Conservation (phyloP, 2,797 vertebrate species). For the Muscicapa striata region DNA sequence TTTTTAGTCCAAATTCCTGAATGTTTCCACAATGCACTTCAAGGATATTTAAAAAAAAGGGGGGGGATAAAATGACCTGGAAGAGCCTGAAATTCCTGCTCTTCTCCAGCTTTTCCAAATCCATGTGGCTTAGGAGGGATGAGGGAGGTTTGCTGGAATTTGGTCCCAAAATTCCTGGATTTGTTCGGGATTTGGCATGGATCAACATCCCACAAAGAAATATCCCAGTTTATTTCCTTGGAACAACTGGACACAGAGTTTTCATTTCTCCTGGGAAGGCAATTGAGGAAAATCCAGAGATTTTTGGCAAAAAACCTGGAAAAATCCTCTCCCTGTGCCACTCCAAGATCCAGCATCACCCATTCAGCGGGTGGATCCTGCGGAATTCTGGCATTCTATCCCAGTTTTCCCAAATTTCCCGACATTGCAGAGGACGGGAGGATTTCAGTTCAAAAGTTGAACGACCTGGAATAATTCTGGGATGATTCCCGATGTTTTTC, state of each 20-base stretch:
- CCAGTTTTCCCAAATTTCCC: neutral
- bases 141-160: neutral
- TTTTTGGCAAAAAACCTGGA: neutral
- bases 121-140: rapidly evolving
- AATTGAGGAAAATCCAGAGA: neutral
- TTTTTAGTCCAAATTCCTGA: neutral
- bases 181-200: neutral
- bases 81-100: neutral
- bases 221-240: rapidly evolving
- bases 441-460: neutral
- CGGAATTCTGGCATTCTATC: neutral
- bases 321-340: neutral
- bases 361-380: rapidly evolving
- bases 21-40: neutral
- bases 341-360: neutral
- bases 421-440: rapidly evolving
- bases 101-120: neutral
- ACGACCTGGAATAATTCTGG: rapidly evolving
- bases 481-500: neutral
- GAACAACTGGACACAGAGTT: neutral
- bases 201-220: neutral
- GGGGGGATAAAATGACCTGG: neutral
- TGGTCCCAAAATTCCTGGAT: neutral
- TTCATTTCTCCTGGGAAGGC: neutral
- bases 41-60: neutral